phyloP scores from a whole-genome alignment of 1,140 invertebrate genomes.

The Nebria ingens region DNA sequence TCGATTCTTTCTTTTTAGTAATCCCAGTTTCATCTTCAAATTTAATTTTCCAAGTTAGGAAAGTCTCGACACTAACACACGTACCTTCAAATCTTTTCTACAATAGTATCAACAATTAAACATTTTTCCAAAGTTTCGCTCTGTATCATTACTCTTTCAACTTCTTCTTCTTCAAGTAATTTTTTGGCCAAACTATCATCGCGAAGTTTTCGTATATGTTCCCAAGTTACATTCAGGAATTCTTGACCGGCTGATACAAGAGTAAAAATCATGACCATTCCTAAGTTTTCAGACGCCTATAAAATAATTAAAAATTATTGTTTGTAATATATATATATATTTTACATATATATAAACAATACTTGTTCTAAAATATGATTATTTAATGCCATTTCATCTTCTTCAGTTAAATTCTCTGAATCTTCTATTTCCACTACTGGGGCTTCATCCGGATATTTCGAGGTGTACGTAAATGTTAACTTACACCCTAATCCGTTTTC shows the following conservation, averaged over 20 bases:
- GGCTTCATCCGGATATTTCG: slow-evolving; percentile 80
- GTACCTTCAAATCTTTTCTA: slow-evolving; percentile 94
- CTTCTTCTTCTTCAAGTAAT: slow-evolving; percentile 69
- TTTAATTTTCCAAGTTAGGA: slow-evolving; percentile 85
- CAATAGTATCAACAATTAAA: slow-evolving; percentile 22
- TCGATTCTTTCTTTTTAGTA: slow-evolving; percentile 56
- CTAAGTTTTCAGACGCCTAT: slow-evolving; percentile 78
- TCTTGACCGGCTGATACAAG: slow-evolving; percentile 87
- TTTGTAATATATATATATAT: slow-evolving; percentile 10
- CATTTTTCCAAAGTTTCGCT: background rate
- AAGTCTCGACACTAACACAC: slow-evolving; percentile 89
- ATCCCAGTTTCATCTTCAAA: slow-evolving; percentile 87
- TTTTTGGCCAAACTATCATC: slow-evolving; percentile 60
- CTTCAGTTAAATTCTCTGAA: slow-evolving; percentile 66
- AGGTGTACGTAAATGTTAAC: slow-evolving; percentile 72
- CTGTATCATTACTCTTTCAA: slow-evolving; percentile 58
- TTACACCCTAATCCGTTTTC: slow-evolving; percentile 52
- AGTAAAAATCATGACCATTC: slow-evolving; percentile 96
- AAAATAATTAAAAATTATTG: slow-evolving; percentile 17
- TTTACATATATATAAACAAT: slow-evolving; percentile 16
- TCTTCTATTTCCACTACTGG: slow-evolving; percentile 72
- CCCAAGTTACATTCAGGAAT: slow-evolving; percentile 79
- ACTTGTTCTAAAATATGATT: slow-evolving; percentile 60
- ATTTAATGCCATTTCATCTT: slow-evolving; percentile 54
- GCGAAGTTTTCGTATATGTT: slow-evolving; percentile 58